These are phyloP conservation scores for Protonibea diacanthus DNA, from an alignment of 2,797 vertebrate species.

Conservation along the genomic window DNA sequence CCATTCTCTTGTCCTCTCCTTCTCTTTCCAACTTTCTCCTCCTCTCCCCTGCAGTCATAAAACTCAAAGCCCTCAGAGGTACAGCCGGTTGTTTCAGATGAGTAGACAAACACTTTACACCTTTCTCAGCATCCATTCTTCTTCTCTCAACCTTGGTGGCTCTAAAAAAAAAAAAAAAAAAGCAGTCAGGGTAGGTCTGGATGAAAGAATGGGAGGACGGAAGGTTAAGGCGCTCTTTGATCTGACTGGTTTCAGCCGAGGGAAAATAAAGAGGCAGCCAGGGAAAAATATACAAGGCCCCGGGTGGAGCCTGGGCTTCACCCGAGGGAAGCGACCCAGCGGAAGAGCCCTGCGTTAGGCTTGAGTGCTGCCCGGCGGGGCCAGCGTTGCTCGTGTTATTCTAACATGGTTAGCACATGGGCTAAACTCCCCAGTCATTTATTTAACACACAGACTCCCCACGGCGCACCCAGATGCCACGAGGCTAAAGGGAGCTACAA, in stretches of 20 bases:
- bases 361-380: conserved; percentile 75
- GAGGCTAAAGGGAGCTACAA: conserved; percentile 74
- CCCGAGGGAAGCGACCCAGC: conserved; percentile 81
- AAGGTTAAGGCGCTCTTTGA: conserved; percentile 75
- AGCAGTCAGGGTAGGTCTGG: conserved; percentile 27
- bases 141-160: conserved; percentile 73
- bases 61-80: conserved; percentile 44
- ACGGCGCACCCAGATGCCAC: conserved; percentile 82
- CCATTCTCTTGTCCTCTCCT: conserved; percentile 17
- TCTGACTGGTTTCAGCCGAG: conserved; percentile 71
- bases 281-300: conserved; percentile 93
- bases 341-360: conserved; percentile 80
- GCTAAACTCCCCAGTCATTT: conserved; percentile 88
- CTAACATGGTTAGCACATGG: conserved; percentile 98
- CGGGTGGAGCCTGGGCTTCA: conserved; percentile 80
- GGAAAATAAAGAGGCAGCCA: conserved; percentile 95
- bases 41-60: conserved; percentile 40
- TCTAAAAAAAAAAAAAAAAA: conserved; percentile 27
- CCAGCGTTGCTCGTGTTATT: conserved; percentile 87
- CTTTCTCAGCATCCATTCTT: conserved; percentile 59
- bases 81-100: conserved; percentile 67
- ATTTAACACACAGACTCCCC: conserved; percentile 91
- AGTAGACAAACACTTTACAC: conserved; percentile 72
- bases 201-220: conserved; percentile 54
- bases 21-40: conserved; percentile 28